Evolutionary conservation across 2,113 vertebrate genomes (phyloP), one percentile per base, ranked within the genome.

Genomic region (Bucco capensis): DNA sequence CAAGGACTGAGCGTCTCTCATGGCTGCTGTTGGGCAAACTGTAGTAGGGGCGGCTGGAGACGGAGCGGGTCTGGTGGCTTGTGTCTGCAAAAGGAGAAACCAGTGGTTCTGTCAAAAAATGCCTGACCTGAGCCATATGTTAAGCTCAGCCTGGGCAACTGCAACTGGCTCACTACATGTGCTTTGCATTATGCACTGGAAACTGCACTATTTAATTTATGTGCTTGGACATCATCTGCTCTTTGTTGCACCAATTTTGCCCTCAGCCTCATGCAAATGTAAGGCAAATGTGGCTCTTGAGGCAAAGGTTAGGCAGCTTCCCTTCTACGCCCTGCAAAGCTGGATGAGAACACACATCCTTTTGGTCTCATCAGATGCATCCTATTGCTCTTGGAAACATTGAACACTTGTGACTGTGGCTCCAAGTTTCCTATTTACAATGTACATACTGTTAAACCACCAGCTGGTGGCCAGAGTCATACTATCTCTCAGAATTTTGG

Each of bases 31-130:
- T 98, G 25, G 98, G 98, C 14, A 98, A 83, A 21, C 97, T 98
- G 93, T 99, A 99, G 94, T 98, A 99, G 58, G 98, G 98, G 54
- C 99, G 97, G 93, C 95, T 98, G 96, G 98, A 97, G 96, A 98
- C 98, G 1, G 98, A 97, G 94, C 98, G 98, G 60, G 98, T 90
- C 57, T 98, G 98, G 61, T 99, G 98, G 96, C 97, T 98, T 12
- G 98, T 96, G 88, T 99, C 99, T 99, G 97, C 30, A 22, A 78
- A 61, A 88, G 65, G 93, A 94, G 46, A 90, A 76, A 66, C 72
- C 35, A 42, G 16, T 2, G 2, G 62, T 31, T 9, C 23, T 0
- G 2, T 96, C 75, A 96, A 76, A n/a, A 5, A 40, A 54, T 10
- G 37, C 27, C 12, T 16, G 31, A 66, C 47, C n/a, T 0, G 3